A percentile compares a stretch with the other conserved stretches of the same genome.
phyloP scores from a whole-genome alignment of 2,888 invertebrate species.

The Abrostola tripartita region DNA sequence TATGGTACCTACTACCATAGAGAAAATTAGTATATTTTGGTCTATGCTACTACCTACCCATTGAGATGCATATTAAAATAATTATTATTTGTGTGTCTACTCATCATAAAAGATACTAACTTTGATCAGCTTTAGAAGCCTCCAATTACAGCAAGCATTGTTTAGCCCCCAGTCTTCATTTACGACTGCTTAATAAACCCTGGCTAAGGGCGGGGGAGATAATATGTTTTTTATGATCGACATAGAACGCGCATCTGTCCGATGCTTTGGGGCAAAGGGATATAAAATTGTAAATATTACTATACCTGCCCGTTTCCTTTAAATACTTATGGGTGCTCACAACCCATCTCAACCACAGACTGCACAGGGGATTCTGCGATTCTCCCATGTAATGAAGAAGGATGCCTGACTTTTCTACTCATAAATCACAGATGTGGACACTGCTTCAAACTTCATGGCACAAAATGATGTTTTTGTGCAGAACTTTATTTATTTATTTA shows the following conservation, averaged over 20 bases:
- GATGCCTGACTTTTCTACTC: conserved; percentile 18
- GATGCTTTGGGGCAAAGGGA: conserved; percentile 50
- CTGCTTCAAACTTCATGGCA: neutral
- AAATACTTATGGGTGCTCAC: conserved; percentile 5
- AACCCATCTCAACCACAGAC: neutral
- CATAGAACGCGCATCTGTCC: conserved; percentile 73
- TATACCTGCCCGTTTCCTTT: conserved; percentile 14
- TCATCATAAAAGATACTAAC: conserved; percentile 7
- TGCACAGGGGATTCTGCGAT: too few relatives aligned
- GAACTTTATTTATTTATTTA: neutral
- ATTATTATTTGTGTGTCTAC: neutral
- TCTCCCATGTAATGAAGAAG: too few relatives aligned
- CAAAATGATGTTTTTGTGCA: neutral
- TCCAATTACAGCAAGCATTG: conserved; percentile 66
- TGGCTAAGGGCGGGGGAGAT: conserved; percentile 63
- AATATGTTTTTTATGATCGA: conserved; percentile 78
- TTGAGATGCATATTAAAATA: too few relatives aligned
- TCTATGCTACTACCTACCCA: too few relatives aligned
- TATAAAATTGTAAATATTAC: conserved; percentile 41
- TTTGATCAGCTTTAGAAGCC: conserved; percentile 11
- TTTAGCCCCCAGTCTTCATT: conserved; percentile 71
- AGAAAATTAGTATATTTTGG: too few relatives aligned
- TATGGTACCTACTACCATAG: too few relatives aligned
- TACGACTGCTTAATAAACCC: conserved; percentile 84
- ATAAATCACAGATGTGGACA: conserved; percentile 47